These are phyloP conservation scores for Myioborus miniatus DNA, from an alignment of 2,797 vertebrate genomes.

Conservation along the genomic window DNA sequence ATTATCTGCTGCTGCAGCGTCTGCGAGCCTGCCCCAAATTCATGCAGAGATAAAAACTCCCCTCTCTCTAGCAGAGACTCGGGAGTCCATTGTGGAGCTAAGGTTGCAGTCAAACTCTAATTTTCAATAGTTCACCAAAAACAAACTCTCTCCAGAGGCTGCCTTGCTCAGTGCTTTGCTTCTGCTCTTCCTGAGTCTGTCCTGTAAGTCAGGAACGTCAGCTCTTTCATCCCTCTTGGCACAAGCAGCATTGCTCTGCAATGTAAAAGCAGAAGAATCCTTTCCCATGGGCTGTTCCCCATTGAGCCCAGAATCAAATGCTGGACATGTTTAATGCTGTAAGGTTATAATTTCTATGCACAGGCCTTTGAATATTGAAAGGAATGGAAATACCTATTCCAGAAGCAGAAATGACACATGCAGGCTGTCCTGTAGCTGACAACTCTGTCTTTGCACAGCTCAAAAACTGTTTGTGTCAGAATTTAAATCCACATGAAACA, in stretches of 20 bases:
- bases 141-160: not conserved
- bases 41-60: not conserved
- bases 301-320: not conserved
- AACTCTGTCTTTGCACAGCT: not conserved
- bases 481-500: not conserved
- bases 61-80: not conserved
- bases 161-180: not conserved
- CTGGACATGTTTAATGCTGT: not conserved
- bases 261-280: not conserved
- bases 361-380: not conserved
- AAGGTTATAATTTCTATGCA: not conserved
- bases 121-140: not conserved
- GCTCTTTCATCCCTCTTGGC: not conserved
- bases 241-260: not conserved
- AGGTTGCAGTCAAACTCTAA: not conserved
- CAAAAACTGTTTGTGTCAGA: not conserved
- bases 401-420: not conserved
- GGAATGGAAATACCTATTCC: not conserved
- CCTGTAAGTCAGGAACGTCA: not conserved
- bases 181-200: not conserved
- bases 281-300: not conserved
- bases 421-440: not conserved
- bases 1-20: conserved; percentile 18
- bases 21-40: conserved; percentile 3
- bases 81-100: not conserved